These are phyloP conservation scores for Dasypolia templi DNA, from an alignment of 2,888 invertebrate species.

Conservation along the genomic window DNA sequence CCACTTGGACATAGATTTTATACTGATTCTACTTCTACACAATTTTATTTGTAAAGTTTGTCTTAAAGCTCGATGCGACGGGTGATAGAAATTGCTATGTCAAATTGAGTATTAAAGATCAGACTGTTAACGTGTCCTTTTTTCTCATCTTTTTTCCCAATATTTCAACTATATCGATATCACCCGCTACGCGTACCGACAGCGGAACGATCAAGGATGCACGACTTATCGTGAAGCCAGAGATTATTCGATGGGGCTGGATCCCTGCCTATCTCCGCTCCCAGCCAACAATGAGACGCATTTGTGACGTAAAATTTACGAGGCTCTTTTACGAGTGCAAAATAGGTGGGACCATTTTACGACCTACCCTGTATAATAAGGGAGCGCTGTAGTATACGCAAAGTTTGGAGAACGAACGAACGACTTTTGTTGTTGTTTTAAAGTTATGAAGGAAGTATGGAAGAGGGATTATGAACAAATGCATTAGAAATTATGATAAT, in stretches of 20 bases:
- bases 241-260: conserved; percentile 73
- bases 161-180: conserved; percentile 42
- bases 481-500: conserved; percentile 21
- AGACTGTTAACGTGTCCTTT: not conserved
- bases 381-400: conserved; percentile 71
- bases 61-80: not conserved
- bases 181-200: conserved; percentile 23
- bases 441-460: conserved; percentile 16
- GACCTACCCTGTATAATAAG: conserved; percentile 85
- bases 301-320: conserved; percentile 88
- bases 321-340: conserved; percentile 88
- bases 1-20: not conserved
- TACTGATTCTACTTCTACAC: not conserved
- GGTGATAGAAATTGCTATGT: not conserved
- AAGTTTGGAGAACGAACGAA: conserved; percentile 53
- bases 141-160: not conserved
- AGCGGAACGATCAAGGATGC: conserved; percentile 58
- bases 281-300: conserved; percentile 83
- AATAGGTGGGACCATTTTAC: conserved; percentile 87
- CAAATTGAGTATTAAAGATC: not conserved
- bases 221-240: conserved; percentile 76
- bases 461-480: conserved; percentile 11
- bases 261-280: conserved; percentile 74
- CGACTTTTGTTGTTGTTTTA: conserved; percentile 15
- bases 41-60: not conserved